Evolutionary conservation across 2,113 vertebrate genomes (phyloP), one percentile per base, ranked within the genome.

Genomic region (Raja brachyura): DNA sequence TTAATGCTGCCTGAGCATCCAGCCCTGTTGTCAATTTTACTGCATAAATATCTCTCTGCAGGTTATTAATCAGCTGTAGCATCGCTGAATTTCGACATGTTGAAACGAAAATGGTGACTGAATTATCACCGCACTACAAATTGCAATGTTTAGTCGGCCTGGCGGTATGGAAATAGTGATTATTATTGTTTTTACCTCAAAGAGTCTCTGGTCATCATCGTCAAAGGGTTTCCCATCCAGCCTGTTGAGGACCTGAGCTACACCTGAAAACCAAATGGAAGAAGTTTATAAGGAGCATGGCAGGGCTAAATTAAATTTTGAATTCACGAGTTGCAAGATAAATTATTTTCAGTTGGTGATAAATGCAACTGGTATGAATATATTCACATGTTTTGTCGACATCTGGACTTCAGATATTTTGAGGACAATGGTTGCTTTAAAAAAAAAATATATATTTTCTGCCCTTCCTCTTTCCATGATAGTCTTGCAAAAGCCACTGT

Each of bases 161-260:
- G 8, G 11, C 8, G 54, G 48, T 90, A 39, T 68, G 88, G 11
- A 39, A 48, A 16, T 63, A 77, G 3, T 73, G 81, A 94, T 93
- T 54, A 33, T 74, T 94, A 95, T 96, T 54, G 54, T 97, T 96
- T 54, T 92, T 97, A 99, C 99, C 97, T 99, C 99, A 95, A 99
- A 99, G 66, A 99, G 97, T 94, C 98, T 97, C 95, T 99, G 98
- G 95, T 99, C 98, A 28, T 98, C 98, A 93, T 99, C 98, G 20
- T 99, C 97, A 93, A 99, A 99, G 16, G 98, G 98, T 95, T 99
- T 99, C 86, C 98, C 98, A 94, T 99, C 99, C 0, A 99, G 97
- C 93, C 98, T 97, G 94, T 99, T 99, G 95, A 99, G 95, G 93
- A 99, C 98, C 95, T 99, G 99, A 94, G 99, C 98, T 48, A 99